phyloP scores from a whole-genome alignment of 2,888 invertebrate species.

The Netelia fuscicornis region DNA sequence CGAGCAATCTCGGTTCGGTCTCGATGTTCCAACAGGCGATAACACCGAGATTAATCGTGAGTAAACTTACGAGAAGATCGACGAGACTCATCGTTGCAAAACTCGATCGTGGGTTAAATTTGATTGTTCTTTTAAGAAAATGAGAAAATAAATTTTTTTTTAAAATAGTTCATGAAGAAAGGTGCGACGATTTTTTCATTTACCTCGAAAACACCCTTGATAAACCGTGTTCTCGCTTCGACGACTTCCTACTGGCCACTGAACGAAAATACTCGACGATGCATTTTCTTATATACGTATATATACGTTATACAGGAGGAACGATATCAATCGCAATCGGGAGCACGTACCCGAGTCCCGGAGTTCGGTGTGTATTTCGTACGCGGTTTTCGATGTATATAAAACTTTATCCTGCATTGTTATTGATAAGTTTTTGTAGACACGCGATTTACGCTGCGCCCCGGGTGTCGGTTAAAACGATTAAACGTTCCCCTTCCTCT shows the following conservation, averaged over 20 bases:
- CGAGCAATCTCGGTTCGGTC: slow-evolving; percentile 36
- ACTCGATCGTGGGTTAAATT: too few species aligned
- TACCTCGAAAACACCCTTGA: too few species aligned
- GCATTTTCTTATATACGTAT: slow-evolving; percentile 14
- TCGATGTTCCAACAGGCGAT: slow-evolving; percentile 63
- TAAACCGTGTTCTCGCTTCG: background rate
- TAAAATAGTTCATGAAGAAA: too few species aligned
- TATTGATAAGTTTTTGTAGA: background rate
- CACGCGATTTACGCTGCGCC: background rate
- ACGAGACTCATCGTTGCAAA: too few species aligned
- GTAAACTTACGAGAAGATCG: too few species aligned
- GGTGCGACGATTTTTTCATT: too few species aligned
- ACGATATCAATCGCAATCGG: slow-evolving; percentile 30
- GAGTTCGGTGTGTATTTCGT: slow-evolving; percentile 4
- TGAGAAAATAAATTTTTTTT: too few species aligned
- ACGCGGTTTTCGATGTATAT: background rate
- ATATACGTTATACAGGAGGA: background rate
- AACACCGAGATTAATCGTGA: slow-evolving; percentile 29
- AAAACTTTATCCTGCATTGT: background rate
- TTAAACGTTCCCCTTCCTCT: slow-evolving; percentile 9
- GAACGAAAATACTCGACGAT: slow-evolving; percentile 10
- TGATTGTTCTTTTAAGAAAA: too few species aligned
- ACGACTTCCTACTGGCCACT: background rate
- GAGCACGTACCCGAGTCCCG: slow-evolving; percentile 18
- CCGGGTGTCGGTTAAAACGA: slow-evolving; percentile 35